Evolutionary conservation across 1,140 invertebrate species (phyloP), one percentile per base, ranked within the genome.

Genomic region (Wasmannia auropunctata): DNA sequence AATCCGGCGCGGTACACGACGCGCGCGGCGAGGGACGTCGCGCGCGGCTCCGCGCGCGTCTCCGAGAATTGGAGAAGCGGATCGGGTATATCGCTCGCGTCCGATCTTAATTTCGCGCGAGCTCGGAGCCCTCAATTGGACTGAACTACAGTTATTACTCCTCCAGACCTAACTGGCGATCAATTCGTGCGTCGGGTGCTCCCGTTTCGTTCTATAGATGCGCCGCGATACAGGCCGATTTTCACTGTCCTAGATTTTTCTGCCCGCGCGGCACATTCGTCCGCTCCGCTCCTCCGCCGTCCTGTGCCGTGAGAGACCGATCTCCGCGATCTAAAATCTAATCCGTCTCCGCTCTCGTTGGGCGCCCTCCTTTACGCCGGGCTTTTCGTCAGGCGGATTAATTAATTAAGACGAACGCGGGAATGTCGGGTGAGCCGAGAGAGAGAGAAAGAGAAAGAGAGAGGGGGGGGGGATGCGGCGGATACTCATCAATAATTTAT

Each of bases 231-330:
- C 80, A 51, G 83, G 54, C 63, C 76, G 83, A 86, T 92, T 92
- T 91, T 91, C 91, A 91, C 90, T 86, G 90, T 88, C 87, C 88
- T 91, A 89, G 88, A 91, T 91, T 92, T 91, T 91, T 91, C 77
- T 91, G 63, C 43, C 46, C 46, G 63, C 43, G 37, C 46, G 63
- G 49, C 58, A 67, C 62, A 51, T 80, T 76, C 54, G 67, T 85
- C n/a, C 74, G 22, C 31, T n/a, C n/a, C n/a, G n/a, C n/a, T 28
- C 51, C 65, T 60, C 67, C n/a, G n/a, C 62, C 51, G 25, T 22
- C 11, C 49, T n/a, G 43, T 70, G 22, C 51, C 75, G 49, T 37
- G 58, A 37, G 67, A 72, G 40, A 83, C 25, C 40, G 25, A 83
- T 58, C 37, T 56, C 25, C 34, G 62, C 62, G 65, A 72, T 70